These are phyloP conservation scores for Papilio aristodemus DNA, from an alignment of 1,140 invertebrate species.

Conservation along the genomic window DNA sequence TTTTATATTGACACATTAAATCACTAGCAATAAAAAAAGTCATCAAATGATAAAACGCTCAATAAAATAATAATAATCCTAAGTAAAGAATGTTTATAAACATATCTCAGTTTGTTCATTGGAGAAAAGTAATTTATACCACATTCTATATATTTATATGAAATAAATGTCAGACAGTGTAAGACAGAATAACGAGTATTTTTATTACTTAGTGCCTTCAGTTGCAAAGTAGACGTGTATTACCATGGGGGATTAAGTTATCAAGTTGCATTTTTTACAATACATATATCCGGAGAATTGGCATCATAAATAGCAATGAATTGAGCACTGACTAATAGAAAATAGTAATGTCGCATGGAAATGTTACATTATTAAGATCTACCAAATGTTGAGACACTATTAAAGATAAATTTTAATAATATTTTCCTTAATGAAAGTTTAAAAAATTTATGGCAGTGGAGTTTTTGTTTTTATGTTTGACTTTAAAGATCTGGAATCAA, in stretches of 20 bases:
- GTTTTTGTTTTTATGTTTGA: too few species aligned
- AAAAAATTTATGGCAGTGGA: too few species aligned
- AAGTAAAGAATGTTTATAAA: background rate
- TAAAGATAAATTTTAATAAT: too few species aligned
- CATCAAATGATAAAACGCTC: background rate
- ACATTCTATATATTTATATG: slow-evolving; percentile 6
- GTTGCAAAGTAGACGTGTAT: slow-evolving; percentile 34
- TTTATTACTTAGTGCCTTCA: slow-evolving; percentile 31
- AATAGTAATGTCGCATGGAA: background rate
- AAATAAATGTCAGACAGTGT: slow-evolving; percentile 16
- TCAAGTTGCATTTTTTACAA: slow-evolving; percentile 50
- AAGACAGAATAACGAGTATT: slow-evolving; percentile 25
- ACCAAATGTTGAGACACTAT: too few species aligned
- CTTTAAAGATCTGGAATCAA: too few species aligned
- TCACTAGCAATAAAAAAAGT: too few species aligned
- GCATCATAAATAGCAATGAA: background rate
- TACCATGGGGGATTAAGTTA: slow-evolving; percentile 51
- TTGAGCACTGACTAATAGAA: background rate
- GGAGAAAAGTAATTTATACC: slow-evolving; percentile 11
- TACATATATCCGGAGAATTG: slow-evolving; percentile 35
- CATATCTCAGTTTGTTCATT: slow-evolving; percentile 3
- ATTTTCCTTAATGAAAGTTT: too few species aligned
- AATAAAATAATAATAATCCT: background rate
- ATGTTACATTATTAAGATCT: slow-evolving; percentile 36
- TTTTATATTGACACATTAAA: too few species aligned